Evolutionary conservation across 2,113 vertebrate species (phyloP).

Genomic region (Actenoides lindsayi): DNA sequence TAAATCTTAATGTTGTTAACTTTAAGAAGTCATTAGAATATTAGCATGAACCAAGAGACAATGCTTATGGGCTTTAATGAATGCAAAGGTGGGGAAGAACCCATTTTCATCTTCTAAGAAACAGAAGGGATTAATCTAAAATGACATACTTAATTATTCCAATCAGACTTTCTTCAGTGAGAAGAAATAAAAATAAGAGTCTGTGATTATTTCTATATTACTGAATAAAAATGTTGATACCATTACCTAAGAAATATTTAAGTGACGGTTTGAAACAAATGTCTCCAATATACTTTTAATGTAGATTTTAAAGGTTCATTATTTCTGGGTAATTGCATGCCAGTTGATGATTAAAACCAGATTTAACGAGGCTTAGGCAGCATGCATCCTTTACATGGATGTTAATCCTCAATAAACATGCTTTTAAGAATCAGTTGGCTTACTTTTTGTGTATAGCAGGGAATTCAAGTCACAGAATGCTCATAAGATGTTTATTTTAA

Average conservation of each 20-base stretch:
- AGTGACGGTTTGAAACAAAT: constrained; percentile 18
- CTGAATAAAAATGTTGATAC: constrained; percentile 26
- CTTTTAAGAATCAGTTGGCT: constrained; percentile 5
- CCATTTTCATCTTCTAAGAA: background rate
- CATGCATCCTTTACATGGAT: background rate
- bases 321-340: constrained; percentile 32
- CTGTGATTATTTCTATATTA: background rate
- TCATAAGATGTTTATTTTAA: background rate
- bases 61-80: constrained; percentile 4
- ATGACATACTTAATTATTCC: background rate
- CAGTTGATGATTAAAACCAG: constrained; percentile 36
- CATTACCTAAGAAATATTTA: constrained; percentile 9
- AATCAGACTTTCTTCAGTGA: background rate
- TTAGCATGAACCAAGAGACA: background rate
- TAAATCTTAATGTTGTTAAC: background rate
- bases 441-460: background rate
- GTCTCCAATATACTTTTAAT: background rate
- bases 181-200: background rate
- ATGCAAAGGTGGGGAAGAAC: background rate
- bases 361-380: constrained; percentile 12
- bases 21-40: background rate
- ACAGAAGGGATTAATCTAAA: constrained; percentile 17
- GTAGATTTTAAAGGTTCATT: constrained; percentile 29
- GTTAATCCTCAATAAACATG: constrained; percentile 29
- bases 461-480: background rate